Conservation (phyloP, 2,797 vertebrate species). For the Thunnus albacares region DNA sequence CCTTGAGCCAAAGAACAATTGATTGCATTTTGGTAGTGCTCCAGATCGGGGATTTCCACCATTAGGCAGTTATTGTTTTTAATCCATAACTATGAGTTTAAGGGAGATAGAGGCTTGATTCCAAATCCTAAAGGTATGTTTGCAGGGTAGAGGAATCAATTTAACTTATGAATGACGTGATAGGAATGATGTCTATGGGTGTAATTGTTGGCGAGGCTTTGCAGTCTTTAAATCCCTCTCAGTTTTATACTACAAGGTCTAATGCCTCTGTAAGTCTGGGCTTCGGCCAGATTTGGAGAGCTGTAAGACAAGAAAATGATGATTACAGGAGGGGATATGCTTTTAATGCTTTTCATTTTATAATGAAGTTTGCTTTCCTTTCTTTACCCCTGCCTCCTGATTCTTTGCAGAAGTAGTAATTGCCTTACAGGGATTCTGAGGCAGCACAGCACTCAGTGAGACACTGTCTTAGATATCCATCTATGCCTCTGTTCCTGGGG, state of each 20-base stretch:
- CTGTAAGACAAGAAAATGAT: slow-evolving; percentile 57
- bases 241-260: slow-evolving; percentile 45
- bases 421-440: slow-evolving; percentile 63
- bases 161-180: slow-evolving; percentile 48
- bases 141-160: slow-evolving; percentile 56
- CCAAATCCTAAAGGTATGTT: slow-evolving; percentile 48
- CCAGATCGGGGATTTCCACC: slow-evolving; percentile 58
- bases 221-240: slow-evolving; percentile 31
- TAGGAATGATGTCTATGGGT: slow-evolving; percentile 36
- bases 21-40: slow-evolving; percentile 65
- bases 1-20: slow-evolving; percentile 69
- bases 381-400: slow-evolving; percentile 56
- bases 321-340: slow-evolving; percentile 57
- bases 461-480: slow-evolving; percentile 67
- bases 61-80: slow-evolving; percentile 67
- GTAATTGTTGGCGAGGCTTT: slow-evolving; percentile 33
- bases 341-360: slow-evolving; percentile 71
- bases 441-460: slow-evolving; percentile 43
- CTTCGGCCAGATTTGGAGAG: slow-evolving; percentile 61
- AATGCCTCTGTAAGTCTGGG: slow-evolving; percentile 48
- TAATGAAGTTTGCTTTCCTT: slow-evolving; percentile 68
- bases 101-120: slow-evolving; percentile 46
- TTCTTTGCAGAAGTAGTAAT: slow-evolving; percentile 67
- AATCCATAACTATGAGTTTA: slow-evolving; percentile 65
- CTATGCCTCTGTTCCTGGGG: slow-evolving; percentile 59